Percentiles rank a stretch among this genome's conserved stretches.
phyloP scores from a whole-genome alignment of 2,113 vertebrate genomes.

The Lepus europaeus region DNA sequence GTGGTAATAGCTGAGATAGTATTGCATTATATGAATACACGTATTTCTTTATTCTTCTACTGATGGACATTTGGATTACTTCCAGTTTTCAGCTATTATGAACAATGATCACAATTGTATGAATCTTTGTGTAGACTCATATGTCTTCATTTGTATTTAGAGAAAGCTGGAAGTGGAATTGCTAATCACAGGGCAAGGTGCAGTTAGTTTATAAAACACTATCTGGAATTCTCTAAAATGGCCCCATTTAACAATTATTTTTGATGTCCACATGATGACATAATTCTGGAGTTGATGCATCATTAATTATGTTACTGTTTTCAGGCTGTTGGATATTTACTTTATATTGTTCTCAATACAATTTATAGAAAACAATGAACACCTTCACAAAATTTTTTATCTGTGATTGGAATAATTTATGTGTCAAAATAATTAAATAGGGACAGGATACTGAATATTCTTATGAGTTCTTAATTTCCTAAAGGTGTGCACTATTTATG shows the following conservation, averaged over 20 bases:
- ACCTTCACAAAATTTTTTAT: not conserved
- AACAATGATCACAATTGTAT: not conserved
- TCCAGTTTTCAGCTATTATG: not conserved
- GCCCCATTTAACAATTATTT: not conserved
- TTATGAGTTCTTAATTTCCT: not conserved
- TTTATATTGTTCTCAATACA: not conserved
- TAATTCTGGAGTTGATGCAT: constrained; percentile 3
- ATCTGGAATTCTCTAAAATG: not conserved
- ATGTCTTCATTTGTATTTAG: not conserved
- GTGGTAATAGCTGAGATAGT: not conserved
- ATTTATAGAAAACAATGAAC: not conserved
- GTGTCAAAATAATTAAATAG: not conserved
- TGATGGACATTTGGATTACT: not conserved
- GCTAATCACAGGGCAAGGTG: not conserved
- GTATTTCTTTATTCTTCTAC: not conserved
- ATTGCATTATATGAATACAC: not conserved
- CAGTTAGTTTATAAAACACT: constrained; percentile 10
- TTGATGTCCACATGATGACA: not conserved
- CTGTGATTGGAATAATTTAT: constrained; percentile 28
- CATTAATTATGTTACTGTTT: constrained; percentile 34
- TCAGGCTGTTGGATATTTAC: not conserved
- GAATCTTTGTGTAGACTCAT: not conserved
- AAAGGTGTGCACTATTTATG: not conserved
- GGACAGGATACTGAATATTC: not conserved
- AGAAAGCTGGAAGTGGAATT: not conserved